These are phyloP conservation scores for Micromussa lordhowensis DNA, from an alignment of 92 coral and sea anemone species.

Conservation along the genomic window DNA sequence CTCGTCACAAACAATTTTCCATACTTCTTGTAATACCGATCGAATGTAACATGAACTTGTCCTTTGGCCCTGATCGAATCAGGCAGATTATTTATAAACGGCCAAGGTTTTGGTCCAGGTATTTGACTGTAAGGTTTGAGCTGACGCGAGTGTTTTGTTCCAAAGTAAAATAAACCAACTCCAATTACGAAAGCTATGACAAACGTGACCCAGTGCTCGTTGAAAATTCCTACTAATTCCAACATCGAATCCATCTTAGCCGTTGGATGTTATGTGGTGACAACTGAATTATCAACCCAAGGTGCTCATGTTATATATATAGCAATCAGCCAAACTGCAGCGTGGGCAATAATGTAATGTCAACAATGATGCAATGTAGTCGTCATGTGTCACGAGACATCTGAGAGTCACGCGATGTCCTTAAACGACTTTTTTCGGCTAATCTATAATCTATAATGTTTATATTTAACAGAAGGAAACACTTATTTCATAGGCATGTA, in stretches of 20 bases:
- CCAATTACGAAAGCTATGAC: conserved; percentile 11
- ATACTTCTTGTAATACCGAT: conserved; percentile 70
- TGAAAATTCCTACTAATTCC: not conserved
- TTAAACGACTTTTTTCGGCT: not conserved
- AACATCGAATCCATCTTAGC: not conserved
- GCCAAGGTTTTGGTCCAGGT: conserved; percentile 79
- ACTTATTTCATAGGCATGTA: no score
- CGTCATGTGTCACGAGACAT: not conserved
- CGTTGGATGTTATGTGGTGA: not conserved
- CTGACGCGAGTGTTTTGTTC: conserved; percentile 46
- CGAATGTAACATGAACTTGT: conserved; percentile 56
- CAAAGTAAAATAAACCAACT: conserved; percentile 43
- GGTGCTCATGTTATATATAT: not conserved
- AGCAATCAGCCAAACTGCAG: not conserved
- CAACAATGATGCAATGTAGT: not conserved
- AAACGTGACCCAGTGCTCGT: conserved; percentile 26
- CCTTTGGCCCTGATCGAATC: conserved; percentile 48
- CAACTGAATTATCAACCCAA: no score
- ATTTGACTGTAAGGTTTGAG: conserved; percentile 58
- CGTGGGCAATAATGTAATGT: not conserved
- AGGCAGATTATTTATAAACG: conserved; percentile 59
- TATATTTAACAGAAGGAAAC: no score
- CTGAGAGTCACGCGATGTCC: not conserved
- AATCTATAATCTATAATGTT: no score
- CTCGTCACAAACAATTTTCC: conserved; percentile 62